A percentile compares a stretch with the other conserved stretches of the same genome.
Conservation (phyloP, 2,113 vertebrate genomes). For the Gnathonemus echidnorhynchus region DNA sequence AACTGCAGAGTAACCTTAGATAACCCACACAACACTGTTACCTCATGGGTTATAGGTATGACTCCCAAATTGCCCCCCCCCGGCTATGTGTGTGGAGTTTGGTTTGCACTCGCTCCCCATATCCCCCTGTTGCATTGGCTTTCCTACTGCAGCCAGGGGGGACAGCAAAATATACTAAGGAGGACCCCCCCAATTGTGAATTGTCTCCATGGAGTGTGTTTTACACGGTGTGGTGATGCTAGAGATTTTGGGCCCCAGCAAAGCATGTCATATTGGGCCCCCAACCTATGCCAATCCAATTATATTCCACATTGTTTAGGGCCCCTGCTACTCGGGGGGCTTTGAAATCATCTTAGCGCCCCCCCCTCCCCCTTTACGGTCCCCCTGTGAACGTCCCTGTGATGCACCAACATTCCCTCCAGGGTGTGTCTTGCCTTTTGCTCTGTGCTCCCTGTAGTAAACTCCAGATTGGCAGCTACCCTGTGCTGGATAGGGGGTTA, state of each 20-base stretch:
- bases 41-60: not conserved
- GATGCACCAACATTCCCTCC: not conserved
- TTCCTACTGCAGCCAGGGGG: not conserved
- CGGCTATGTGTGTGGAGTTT: no score
- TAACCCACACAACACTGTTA: not conserved
- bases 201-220: not conserved
- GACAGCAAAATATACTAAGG: no score
- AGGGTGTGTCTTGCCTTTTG: not conserved
- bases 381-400: not conserved
- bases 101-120: not conserved
- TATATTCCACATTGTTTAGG: no score
- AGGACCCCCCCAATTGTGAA: no score
- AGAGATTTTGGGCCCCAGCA: not conserved
- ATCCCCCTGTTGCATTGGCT: not conserved
- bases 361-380: not conserved
- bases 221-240: not conserved
- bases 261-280: not conserved
- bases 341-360: not conserved
- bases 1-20: not conserved
- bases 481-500: not conserved
- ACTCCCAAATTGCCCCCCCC: no score
- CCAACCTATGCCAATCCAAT: not conserved
- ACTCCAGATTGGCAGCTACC: not conserved
- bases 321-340: no score
- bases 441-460: not conserved